Conservation (phyloP, 2,113 vertebrate genomes). For the Calyptomena viridis region DNA sequence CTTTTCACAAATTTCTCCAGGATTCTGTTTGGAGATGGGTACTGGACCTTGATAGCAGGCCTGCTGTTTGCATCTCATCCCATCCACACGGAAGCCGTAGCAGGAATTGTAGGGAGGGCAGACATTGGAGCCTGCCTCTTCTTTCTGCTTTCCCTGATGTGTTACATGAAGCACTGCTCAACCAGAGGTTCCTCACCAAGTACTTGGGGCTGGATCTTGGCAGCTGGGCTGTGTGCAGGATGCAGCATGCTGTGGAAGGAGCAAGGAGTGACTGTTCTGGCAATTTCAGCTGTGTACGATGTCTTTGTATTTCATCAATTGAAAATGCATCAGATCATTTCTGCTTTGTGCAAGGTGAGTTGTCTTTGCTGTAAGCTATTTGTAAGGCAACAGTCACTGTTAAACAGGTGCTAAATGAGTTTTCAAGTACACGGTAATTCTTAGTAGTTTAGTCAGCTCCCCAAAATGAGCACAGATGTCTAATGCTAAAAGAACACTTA, state of each 20-base stretch:
- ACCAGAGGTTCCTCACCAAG: constrained; percentile 65
- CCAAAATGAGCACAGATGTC: not conserved
- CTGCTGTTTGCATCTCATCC: constrained; percentile 94
- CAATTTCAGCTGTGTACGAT: constrained; percentile 90
- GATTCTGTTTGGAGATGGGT: constrained; percentile 86
- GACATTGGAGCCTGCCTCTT: constrained; percentile 94
- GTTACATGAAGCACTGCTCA: constrained; percentile 88
- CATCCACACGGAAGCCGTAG: constrained; percentile 94
- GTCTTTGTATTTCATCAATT: constrained; percentile 90
- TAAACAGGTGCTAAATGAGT: not conserved
- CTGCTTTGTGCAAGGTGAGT: constrained; percentile 88
- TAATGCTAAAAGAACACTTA: not conserved
- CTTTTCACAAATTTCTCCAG: constrained; percentile 91
- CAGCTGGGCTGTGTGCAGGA: constrained; percentile 83
- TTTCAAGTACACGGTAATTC: not conserved
- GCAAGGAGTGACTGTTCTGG: constrained; percentile 95
- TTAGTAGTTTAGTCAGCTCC: not conserved
- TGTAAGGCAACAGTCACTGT: not conserved
- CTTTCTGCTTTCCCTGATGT: constrained; percentile 91
- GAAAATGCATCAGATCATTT: constrained; percentile 84
- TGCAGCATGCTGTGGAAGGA: constrained; percentile 99
- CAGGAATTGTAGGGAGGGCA: constrained; percentile 91
- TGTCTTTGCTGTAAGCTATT: not conserved
- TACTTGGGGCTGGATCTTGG: constrained; percentile 84
- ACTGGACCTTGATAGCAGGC: constrained; percentile 91